A percentile compares a stretch with the other conserved stretches of the same genome.
Evolutionary conservation across 2,888 invertebrate genomes (phyloP).

Genomic region (Gymnocheta viridis): DNA sequence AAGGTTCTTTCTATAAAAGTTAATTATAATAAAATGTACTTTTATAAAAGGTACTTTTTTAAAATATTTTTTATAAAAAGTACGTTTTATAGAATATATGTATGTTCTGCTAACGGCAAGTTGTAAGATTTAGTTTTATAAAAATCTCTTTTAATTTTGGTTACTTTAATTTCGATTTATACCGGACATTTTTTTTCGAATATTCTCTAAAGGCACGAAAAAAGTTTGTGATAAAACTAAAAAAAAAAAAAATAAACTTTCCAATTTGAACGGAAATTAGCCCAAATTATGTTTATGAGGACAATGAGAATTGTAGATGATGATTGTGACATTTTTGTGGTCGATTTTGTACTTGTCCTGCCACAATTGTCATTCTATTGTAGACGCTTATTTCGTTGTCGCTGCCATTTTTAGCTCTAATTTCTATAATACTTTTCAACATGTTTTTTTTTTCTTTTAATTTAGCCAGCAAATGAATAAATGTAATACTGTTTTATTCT

Average conservation of each 20-base stretch:
- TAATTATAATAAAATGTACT: neutral
- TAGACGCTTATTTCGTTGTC: conserved; percentile 2
- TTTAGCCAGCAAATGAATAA: conserved; percentile 42
- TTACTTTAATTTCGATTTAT: too few relatives aligned
- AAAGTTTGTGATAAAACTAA: conserved; percentile 6
- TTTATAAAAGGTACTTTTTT: neutral
- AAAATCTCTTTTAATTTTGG: too few relatives aligned
- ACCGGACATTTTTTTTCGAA: too few relatives aligned
- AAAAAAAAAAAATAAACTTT: conserved; percentile 41
- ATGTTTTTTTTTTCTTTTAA: neutral
- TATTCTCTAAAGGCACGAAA: neutral
- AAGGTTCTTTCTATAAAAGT: neutral
- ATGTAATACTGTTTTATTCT: neutral
- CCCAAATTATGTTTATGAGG: conserved; percentile 51
- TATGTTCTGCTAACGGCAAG: too few relatives aligned
- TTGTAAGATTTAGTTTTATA: too few relatives aligned
- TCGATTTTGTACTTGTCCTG: conserved; percentile 12
- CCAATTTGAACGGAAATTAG: conserved; percentile 51
- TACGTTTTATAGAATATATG: neutral
- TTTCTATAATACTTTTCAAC: neutral
- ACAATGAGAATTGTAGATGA: neutral
- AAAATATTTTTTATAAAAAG: neutral
- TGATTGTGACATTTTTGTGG: neutral
- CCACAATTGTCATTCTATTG: conserved; percentile 37
- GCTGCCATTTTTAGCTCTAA: neutral